phyloP scores from a whole-genome alignment of 2,888 invertebrate genomes.

The Micropterix aruncella region DNA sequence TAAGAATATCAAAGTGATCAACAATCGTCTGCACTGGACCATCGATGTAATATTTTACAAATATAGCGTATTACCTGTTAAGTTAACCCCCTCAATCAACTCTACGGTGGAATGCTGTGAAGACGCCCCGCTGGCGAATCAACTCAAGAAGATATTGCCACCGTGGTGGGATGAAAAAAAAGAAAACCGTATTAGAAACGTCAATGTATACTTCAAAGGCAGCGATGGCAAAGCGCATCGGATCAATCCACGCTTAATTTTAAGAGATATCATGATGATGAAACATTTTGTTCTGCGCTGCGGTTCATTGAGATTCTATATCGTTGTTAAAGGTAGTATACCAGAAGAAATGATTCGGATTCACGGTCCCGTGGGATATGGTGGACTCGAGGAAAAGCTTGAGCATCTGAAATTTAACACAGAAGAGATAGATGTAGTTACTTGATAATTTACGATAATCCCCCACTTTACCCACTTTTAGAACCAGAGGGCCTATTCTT shows the following conservation, averaged over 20 bases:
- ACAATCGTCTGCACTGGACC: slow-evolving; percentile 66
- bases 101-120: slow-evolving; percentile 74
- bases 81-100: too few relatives aligned
- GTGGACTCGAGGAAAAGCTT: too few relatives aligned
- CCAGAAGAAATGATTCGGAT: too few relatives aligned
- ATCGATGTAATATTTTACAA: slow-evolving; percentile 83
- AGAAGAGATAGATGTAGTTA: too few relatives aligned
- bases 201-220: slow-evolving; percentile 66
- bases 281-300: slow-evolving; percentile 46
- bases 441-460: too few relatives aligned
- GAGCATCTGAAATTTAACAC: too few relatives aligned
- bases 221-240: slow-evolving; percentile 42
- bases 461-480: too few relatives aligned
- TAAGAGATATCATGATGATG: slow-evolving; percentile 43
- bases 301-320: too few relatives aligned
- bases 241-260: slow-evolving; percentile 37
- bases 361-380: too few relatives aligned
- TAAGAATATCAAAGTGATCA: too few relatives aligned
- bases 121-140: slow-evolving; percentile 38
- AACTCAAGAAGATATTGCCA: slow-evolving; percentile 44
- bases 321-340: too few relatives aligned
- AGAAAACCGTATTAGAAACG: slow-evolving; percentile 42
- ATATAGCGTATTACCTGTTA: slow-evolving; percentile 60
- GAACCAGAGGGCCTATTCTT: too few relatives aligned
- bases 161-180: slow-evolving; percentile 58